phyloP scores from a whole-genome alignment of 1,140 invertebrate genomes.

The Protaetia brevitarsis region DNA sequence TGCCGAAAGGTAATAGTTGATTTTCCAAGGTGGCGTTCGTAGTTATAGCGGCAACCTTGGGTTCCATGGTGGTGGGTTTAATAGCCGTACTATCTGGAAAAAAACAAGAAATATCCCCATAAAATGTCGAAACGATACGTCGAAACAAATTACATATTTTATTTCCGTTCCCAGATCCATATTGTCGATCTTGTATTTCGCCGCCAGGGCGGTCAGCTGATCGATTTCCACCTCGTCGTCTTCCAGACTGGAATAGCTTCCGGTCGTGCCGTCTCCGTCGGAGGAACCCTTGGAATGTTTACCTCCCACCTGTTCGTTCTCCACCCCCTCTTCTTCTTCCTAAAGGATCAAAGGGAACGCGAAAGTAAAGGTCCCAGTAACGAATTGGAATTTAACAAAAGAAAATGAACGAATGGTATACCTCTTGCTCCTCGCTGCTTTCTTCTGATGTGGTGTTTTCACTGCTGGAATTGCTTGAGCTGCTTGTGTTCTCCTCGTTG shows the following conservation, averaged over 20 bases:
- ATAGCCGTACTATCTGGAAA: slow-evolving; percentile 24
- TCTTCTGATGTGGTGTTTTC: slow-evolving; percentile 37
- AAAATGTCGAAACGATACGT: no score
- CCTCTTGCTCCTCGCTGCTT: slow-evolving; percentile 44
- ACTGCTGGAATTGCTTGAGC: slow-evolving; percentile 38
- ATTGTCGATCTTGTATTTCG: slow-evolving; percentile 46
- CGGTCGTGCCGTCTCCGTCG: slow-evolving; percentile 49
- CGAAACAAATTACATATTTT: slow-evolving; percentile 46
- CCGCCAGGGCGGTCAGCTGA: slow-evolving; percentile 41
- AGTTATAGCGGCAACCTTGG: slow-evolving; percentile 20
- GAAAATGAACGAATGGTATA: no score
- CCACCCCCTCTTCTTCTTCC: slow-evolving; percentile 39
- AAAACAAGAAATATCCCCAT: no score
- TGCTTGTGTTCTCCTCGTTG: slow-evolving; percentile 37
- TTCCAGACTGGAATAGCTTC: slow-evolving; percentile 52
- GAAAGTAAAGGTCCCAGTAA: slow-evolving; percentile 18
- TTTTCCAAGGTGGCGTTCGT: slow-evolving; percentile 28
- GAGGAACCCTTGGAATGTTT: slow-evolving; percentile 47
- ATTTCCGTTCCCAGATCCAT: slow-evolving; percentile 48
- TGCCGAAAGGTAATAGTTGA: slow-evolving; percentile 40
- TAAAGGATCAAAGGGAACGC: not conserved
- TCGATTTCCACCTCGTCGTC: slow-evolving; percentile 51
- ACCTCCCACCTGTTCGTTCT: slow-evolving; percentile 32
- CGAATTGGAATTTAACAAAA: slow-evolving; percentile 16
- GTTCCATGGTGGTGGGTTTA: slow-evolving; percentile 22